phyloP scores from a whole-genome alignment of 2,797 vertebrate species.

The Pagetopsis macropterus region DNA sequence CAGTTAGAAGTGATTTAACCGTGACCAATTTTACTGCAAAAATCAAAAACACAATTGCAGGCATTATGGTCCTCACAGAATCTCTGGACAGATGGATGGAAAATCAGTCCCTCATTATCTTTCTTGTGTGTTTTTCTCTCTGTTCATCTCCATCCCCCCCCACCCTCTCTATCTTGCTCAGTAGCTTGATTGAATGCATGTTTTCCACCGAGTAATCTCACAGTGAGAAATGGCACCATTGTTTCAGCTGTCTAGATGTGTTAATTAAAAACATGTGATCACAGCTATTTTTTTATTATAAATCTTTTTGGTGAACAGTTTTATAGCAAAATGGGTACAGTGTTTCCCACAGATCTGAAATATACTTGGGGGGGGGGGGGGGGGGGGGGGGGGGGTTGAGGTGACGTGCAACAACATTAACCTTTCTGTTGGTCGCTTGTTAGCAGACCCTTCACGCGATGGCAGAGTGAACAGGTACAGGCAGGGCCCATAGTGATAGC shows the following conservation, averaged over 20 bases:
- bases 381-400: too few species aligned
- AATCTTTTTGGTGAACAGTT: constrained; percentile 7
- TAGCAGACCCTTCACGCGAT: too few species aligned
- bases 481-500: too few species aligned
- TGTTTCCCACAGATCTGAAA: too few species aligned
- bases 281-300: constrained; percentile 14
- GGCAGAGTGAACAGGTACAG: too few species aligned
- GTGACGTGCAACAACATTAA: too few species aligned
- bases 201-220: constrained; percentile 20
- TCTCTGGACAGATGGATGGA: constrained; percentile 59
- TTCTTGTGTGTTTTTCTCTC: constrained; percentile 29
- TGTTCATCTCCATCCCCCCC: neutral
- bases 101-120: constrained; percentile 47
- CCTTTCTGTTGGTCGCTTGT: too few species aligned
- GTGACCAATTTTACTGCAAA: constrained; percentile 52
- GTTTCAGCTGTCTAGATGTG: constrained; percentile 36
- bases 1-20: constrained; percentile 56
- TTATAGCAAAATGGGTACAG: neutral
- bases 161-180: constrained; percentile 18
- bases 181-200: constrained; percentile 29
- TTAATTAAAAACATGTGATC: constrained; percentile 30
- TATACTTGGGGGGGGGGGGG: too few species aligned
- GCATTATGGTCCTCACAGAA: constrained; percentile 37
- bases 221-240: constrained; percentile 19
- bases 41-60: constrained; percentile 46